These are phyloP conservation scores for Pyrochroa serraticornis DNA, from an alignment of 2,888 invertebrate species.

Conservation along the genomic window DNA sequence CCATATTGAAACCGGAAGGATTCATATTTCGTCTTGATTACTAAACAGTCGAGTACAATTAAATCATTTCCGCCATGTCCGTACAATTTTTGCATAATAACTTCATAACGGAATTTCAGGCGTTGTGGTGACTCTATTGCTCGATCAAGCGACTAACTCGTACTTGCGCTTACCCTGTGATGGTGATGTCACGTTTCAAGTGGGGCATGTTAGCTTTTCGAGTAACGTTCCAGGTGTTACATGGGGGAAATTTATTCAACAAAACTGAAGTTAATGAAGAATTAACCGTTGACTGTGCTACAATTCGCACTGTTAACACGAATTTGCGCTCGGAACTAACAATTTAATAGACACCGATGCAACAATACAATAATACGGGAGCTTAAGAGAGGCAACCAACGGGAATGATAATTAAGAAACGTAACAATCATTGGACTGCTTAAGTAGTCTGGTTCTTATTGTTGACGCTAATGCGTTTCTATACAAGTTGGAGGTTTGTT, in stretches of 20 bases:
- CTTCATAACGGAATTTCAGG: slow-evolving; percentile 22
- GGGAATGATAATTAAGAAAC: background rate
- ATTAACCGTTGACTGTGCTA: slow-evolving; percentile 26
- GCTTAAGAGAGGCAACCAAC: too few relatives aligned
- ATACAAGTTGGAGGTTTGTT: too few relatives aligned
- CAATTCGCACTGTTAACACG: slow-evolving; percentile 25
- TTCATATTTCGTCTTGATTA: slow-evolving; percentile 19
- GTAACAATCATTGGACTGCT: background rate
- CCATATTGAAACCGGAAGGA: slow-evolving; percentile 30
- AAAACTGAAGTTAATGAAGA: background rate
- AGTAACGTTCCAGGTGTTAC: background rate
- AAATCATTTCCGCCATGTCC: slow-evolving; percentile 27
- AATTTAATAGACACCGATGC: slow-evolving; percentile 15
- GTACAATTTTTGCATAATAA: slow-evolving; percentile 33
- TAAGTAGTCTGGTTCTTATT: background rate
- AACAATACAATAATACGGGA: too few relatives aligned
- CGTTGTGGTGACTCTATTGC: slow-evolving; percentile 22
- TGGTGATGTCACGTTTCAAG: background rate
- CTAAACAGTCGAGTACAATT: slow-evolving; percentile 24
- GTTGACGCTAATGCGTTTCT: background rate
- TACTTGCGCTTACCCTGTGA: background rate
- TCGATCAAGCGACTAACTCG: slow-evolving; percentile 25
- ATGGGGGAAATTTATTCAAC: background rate
- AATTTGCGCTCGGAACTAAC: slow-evolving; percentile 26
- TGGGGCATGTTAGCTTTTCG: background rate